Evolutionary conservation across 1,140 invertebrate genomes (phyloP).

Genomic region (Aphidius ervi): DNA sequence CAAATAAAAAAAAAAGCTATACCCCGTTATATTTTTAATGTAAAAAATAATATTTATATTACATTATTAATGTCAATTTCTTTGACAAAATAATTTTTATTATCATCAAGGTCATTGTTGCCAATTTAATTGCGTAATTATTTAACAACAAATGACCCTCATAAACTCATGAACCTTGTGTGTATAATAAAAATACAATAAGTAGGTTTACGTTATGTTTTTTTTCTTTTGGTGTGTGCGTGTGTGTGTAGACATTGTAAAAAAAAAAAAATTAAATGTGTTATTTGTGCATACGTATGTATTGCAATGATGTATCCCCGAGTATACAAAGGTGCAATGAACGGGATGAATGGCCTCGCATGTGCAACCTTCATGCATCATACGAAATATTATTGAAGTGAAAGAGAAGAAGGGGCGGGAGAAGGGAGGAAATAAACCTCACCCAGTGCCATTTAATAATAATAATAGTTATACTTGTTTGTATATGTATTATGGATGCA

Average conservation of each 20-base stretch:
- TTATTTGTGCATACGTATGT: too few species aligned
- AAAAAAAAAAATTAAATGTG: slow-evolving; percentile 2
- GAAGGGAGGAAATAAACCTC: neutral
- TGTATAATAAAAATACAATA: too few species aligned
- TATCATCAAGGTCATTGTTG: too few species aligned
- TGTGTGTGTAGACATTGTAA: neutral
- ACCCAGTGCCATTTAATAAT: slow-evolving; percentile 4
- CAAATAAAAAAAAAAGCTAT: too few species aligned
- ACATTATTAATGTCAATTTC: too few species aligned
- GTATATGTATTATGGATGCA: neutral
- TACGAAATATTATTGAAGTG: slow-evolving; percentile 3
- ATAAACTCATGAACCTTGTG: neutral
- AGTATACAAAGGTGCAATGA: neutral
- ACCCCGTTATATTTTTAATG: too few species aligned
- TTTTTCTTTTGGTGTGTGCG: neutral
- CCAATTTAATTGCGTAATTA: too few species aligned
- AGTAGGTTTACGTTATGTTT: neutral
- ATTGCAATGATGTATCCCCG: too few species aligned
- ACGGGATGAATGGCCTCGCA: slow-evolving; percentile 18
- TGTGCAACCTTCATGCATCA: slow-evolving; percentile 16
- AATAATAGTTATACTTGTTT: neutral
- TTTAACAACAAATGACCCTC: too few species aligned
- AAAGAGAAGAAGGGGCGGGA: too few species aligned
- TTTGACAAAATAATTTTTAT: too few species aligned
- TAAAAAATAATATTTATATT: too few species aligned